phyloP scores from a whole-genome alignment of 2,113 vertebrate genomes.

The Connochaetes taurinus region DNA sequence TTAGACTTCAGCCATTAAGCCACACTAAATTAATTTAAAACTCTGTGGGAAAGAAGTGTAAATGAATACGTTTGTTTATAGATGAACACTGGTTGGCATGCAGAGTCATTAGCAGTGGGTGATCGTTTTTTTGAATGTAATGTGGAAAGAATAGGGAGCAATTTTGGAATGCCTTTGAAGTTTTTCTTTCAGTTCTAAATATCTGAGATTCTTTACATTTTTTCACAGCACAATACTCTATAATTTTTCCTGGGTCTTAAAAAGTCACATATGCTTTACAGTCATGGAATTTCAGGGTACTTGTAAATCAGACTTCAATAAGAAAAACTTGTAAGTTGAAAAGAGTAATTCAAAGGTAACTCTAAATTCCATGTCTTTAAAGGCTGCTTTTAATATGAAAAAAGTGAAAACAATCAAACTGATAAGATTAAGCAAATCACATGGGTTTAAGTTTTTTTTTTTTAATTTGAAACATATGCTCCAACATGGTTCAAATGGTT shows the following conservation, averaged over 20 bases:
- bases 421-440: background rate
- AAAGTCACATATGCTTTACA: background rate
- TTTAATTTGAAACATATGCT: slow-evolving; percentile 15
- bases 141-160: slow-evolving; percentile 42
- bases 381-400: background rate
- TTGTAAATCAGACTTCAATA: background rate
- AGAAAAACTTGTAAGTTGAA: background rate
- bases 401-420: background rate
- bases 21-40: background rate
- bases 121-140: slow-evolving; percentile 18
- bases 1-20: background rate
- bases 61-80: background rate
- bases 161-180: slow-evolving; percentile 49
- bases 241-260: background rate
- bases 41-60: background rate
- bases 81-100: background rate
- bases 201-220: slow-evolving; percentile 54
- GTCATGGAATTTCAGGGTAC: background rate
- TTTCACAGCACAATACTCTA: slow-evolving; percentile 25
- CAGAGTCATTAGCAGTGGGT: slow-evolving; percentile 14
- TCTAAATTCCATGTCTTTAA: slow-evolving; percentile 5
- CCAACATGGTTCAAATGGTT: background rate
- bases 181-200: slow-evolving; percentile 49
- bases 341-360: background rate
- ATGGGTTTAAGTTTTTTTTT: background rate